Conservation (phyloP, 2,888 invertebrate genomes). For the Rhynchonema sp. region DNA sequence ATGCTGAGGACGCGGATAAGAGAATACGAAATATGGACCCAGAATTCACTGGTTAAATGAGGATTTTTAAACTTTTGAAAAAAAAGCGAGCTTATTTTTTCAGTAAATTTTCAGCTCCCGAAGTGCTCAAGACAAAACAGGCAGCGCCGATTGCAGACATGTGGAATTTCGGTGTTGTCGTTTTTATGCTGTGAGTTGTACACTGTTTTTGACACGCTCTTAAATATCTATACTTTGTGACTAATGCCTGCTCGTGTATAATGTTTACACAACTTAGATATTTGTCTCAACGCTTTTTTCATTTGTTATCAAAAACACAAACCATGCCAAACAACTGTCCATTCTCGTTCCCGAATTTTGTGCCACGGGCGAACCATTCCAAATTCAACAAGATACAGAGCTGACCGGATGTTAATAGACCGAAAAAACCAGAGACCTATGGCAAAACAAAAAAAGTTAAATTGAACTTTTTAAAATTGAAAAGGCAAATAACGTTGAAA, state of each 20-base stretch:
- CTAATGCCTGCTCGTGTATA: too few species aligned
- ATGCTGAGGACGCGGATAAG: neutral
- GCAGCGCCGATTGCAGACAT: slow-evolving; percentile 43
- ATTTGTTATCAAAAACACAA: neutral
- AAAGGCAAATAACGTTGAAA: neutral
- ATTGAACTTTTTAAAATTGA: neutral
- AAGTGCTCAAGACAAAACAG: slow-evolving; percentile 9
- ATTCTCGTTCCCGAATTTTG: too few species aligned
- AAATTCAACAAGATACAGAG: too few species aligned
- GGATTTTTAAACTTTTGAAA: neutral
- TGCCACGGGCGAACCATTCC: too few species aligned
- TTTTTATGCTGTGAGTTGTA: slow-evolving; percentile 52
- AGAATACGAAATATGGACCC: neutral
- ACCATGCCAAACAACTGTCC: too few species aligned
- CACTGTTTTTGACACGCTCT: neutral
- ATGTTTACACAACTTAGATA: neutral
- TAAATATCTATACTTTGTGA: too few species aligned
- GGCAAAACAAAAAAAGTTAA: neutral
- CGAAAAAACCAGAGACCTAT: too few species aligned
- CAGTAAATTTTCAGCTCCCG: slow-evolving; percentile 14
- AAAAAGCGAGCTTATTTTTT: neutral
- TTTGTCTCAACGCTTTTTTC: neutral
- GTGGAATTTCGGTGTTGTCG: slow-evolving; percentile 78
- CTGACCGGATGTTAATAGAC: too few species aligned
- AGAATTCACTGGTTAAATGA: neutral